A percentile compares a stretch with the other conserved stretches of the same genome.
Conservation (phyloP, 2,888 invertebrate genomes). For the Hirtodrosophila confusa region DNA sequence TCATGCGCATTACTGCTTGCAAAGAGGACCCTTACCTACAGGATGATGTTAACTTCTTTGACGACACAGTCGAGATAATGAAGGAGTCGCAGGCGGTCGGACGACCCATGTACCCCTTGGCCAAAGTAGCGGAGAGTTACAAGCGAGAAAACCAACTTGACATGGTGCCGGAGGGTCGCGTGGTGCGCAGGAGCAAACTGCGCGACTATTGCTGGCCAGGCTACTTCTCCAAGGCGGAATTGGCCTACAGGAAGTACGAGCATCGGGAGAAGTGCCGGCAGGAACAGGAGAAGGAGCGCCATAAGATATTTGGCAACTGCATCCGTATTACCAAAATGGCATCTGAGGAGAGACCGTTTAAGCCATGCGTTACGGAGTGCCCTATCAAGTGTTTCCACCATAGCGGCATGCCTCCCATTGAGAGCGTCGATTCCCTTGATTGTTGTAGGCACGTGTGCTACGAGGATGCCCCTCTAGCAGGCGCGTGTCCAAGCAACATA, state of each 20-base stretch:
- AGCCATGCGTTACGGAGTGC: conserved; percentile 30
- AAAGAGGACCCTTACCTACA: conserved; percentile 49
- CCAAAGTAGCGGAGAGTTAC: conserved; percentile 75
- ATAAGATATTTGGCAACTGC: conserved; percentile 46
- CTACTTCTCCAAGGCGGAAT: conserved; percentile 51
- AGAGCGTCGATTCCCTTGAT: conserved; percentile 16
- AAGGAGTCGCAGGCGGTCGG: conserved; percentile 75
- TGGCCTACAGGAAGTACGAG: conserved; percentile 61
- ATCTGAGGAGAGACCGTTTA: conserved; percentile 38
- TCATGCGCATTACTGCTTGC: conserved; percentile 46
- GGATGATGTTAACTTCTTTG: conserved; percentile 81
- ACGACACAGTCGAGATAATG: conserved; percentile 75
- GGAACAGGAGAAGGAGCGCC: conserved; percentile 31
- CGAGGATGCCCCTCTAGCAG: neutral
- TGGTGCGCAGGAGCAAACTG: conserved; percentile 32
- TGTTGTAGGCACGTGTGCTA: neutral
- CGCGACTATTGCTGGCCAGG: conserved; percentile 69
- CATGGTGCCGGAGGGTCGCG: conserved; percentile 25
- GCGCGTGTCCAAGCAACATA: neutral
- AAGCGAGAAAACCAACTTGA: conserved; percentile 64
- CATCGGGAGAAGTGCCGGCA: conserved; percentile 53
- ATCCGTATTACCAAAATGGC: conserved; percentile 60
- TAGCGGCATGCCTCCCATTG: conserved; percentile 18
- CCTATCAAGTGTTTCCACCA: conserved; percentile 32
- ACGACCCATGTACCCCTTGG: conserved; percentile 80